phyloP scores from a whole-genome alignment of 2,888 invertebrate genomes.

The Lamellibrachia columna region DNA sequence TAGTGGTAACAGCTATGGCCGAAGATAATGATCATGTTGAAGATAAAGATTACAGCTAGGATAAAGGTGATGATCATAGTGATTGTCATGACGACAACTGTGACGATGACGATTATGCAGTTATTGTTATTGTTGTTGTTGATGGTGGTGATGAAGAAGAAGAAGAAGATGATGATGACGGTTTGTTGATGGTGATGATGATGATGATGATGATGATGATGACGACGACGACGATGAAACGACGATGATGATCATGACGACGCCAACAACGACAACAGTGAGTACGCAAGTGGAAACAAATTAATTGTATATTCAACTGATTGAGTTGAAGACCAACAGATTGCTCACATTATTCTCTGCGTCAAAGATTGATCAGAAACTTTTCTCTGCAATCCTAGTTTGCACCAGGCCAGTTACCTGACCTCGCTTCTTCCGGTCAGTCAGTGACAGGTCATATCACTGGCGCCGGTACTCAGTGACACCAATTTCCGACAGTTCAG shows the following conservation, averaged over 20 bases:
- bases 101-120: background rate
- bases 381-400: background rate
- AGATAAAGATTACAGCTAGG: no score
- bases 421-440: background rate
- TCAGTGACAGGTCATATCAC: background rate
- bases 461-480: background rate
- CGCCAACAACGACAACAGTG: background rate
- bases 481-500: constrained; percentile 11
- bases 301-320: background rate
- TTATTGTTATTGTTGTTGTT: background rate
- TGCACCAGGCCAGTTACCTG: background rate
- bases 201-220: no score
- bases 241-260: background rate
- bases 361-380: background rate
- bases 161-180: background rate
- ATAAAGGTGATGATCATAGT: no score
- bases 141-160: background rate
- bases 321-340: background rate
- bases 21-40: background rate
- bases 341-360: background rate
- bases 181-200: no score
- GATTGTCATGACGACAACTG: background rate
- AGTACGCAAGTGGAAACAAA: background rate
- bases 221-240: background rate
- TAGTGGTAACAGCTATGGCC: no score